These are phyloP conservation scores for Hetaerina americana DNA, from an alignment of 1,140 invertebrate genomes.

Conservation along the genomic window DNA sequence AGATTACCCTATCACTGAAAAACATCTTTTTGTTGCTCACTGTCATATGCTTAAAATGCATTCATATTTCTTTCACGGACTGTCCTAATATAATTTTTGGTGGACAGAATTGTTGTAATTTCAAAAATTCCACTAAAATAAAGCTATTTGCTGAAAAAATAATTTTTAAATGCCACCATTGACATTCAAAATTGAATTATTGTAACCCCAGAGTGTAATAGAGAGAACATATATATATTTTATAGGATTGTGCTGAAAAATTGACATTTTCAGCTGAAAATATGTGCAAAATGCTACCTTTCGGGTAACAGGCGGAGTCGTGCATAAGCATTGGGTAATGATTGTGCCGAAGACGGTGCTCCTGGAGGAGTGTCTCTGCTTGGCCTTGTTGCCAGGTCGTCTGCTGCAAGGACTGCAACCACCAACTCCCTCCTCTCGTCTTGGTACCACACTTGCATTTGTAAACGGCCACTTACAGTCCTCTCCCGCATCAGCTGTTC, in stretches of 20 bases:
- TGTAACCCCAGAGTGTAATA: too few species aligned
- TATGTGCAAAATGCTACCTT: conserved; percentile 38
- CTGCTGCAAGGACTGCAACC: conserved; percentile 66
- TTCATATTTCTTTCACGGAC: too few species aligned
- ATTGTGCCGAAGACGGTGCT: conserved; percentile 14
- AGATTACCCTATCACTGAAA: background rate
- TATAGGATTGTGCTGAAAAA: too few species aligned
- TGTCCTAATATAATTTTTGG: too few species aligned
- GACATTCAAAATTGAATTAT: too few species aligned
- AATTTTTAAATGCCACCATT: too few species aligned
- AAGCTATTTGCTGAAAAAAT: too few species aligned
- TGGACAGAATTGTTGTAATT: too few species aligned
- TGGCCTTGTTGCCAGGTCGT: conserved; percentile 63
- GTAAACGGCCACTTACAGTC: conserved; percentile 51
- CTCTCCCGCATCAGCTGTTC: conserved; percentile 61
- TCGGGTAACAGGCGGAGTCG: conserved; percentile 62
- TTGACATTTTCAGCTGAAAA: background rate
- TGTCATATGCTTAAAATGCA: too few species aligned
- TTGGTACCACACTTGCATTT: conserved; percentile 77
- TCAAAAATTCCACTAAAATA: too few species aligned
- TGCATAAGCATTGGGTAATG: conserved; percentile 65
- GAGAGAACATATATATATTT: too few species aligned
- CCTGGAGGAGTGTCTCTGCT: conserved; percentile 47
- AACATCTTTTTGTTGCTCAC: background rate
- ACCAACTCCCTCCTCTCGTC: conserved; percentile 65